Percentiles rank a stretch among this genome's conserved stretches.
Conservation (phyloP, 2,113 vertebrate genomes). For the Oxyruncus cristatus region DNA sequence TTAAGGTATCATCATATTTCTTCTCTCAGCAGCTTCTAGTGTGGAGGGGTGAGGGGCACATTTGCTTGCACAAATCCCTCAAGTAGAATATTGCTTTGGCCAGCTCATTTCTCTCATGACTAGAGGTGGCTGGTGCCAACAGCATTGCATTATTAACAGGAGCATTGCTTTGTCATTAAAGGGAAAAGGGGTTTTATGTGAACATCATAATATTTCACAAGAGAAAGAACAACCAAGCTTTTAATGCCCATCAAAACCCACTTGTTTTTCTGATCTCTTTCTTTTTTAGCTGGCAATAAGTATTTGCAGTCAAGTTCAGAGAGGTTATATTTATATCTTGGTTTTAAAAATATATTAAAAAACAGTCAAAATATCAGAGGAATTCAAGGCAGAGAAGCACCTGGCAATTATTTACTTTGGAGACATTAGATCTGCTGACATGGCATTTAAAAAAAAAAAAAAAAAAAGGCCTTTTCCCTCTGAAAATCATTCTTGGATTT, state of each 20-base stretch:
- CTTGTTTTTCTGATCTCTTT: constrained; percentile 31
- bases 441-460: not conserved
- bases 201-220: not conserved
- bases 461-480: not conserved
- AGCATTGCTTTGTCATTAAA: not conserved
- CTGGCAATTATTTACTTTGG: constrained; percentile 44
- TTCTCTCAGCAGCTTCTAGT: not conserved
- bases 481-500: not conserved
- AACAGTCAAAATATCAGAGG: constrained; percentile 14
- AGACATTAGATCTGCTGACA: constrained; percentile 13
- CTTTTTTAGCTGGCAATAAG: constrained; percentile 13
- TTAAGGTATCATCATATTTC: not conserved
- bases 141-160: not conserved
- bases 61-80: not conserved
- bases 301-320: constrained; percentile 31
- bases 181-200: not conserved
- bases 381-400: constrained; percentile 20
- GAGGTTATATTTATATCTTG: not conserved
- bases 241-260: constrained; percentile 15
- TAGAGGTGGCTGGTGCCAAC: not conserved
- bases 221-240: not conserved
- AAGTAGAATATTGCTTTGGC: not conserved
- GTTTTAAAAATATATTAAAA: constrained; percentile 26
- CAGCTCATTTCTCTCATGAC: not conserved
- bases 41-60: not conserved